phyloP scores from a whole-genome alignment of 2,888 invertebrate species.

The Drosophila meridionalis region DNA sequence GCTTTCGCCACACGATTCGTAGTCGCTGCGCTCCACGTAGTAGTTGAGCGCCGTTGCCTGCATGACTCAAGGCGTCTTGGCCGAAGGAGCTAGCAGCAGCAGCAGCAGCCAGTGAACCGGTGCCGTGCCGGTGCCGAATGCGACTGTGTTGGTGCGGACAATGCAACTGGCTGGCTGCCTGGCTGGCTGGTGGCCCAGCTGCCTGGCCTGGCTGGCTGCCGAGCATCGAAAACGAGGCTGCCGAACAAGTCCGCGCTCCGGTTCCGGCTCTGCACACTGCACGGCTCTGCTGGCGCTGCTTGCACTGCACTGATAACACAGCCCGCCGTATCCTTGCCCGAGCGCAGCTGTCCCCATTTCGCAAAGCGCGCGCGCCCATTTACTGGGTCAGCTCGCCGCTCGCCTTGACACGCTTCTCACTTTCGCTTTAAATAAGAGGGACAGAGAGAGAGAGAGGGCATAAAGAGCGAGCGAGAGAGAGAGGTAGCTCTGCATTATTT shows the following conservation, averaged over 20 bases:
- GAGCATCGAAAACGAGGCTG: constrained; percentile 59
- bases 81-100: constrained; percentile 12
- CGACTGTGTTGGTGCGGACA: constrained; percentile 82
- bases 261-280: constrained; percentile 52
- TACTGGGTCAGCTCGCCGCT: constrained; percentile 75
- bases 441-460: not conserved
- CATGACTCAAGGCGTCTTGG: constrained; percentile 46
- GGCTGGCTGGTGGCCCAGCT: constrained; percentile 50
- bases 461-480: not conserved
- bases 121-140: constrained; percentile 82
- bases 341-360: constrained; percentile 20
- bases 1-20: constrained; percentile 49
- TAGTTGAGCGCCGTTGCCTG: constrained; percentile 70
- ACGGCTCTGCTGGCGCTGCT: constrained; percentile 41
- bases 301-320: constrained; percentile 66
- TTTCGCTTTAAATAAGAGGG: constrained; percentile 9
- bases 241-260: constrained; percentile 43
- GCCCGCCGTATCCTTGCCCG: constrained; percentile 31
- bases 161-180: constrained; percentile 78
- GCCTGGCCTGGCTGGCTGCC: constrained; percentile 21
- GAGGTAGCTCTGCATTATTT: constrained; percentile 42
- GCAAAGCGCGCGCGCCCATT: constrained; percentile 45
- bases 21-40: constrained; percentile 71
- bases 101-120: constrained; percentile 75
- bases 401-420: constrained; percentile 71